phyloP scores from a whole-genome alignment of 2,888 invertebrate genomes.

The Eristalinus aeneus region DNA sequence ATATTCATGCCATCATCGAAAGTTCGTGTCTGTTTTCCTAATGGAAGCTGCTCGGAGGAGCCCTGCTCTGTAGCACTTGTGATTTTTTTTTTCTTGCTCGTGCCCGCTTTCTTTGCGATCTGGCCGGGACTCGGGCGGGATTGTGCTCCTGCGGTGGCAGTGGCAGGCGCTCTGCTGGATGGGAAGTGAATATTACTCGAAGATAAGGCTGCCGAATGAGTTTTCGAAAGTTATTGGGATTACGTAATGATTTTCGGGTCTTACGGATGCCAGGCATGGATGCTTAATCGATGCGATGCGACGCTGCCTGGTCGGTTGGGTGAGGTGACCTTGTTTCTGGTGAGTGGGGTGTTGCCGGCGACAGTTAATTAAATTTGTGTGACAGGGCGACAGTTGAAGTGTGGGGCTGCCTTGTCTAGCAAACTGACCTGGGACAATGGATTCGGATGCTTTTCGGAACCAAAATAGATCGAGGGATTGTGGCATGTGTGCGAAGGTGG shows the following conservation, averaged over 20 bases:
- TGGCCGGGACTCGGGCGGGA: not conserved
- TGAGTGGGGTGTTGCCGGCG: not conserved
- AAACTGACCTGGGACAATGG: not conserved
- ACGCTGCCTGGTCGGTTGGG: not conserved
- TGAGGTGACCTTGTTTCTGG: not conserved
- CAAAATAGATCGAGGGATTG: too few species aligned
- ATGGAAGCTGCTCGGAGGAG: conserved; percentile 32
- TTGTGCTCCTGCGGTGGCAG: conserved; percentile 13
- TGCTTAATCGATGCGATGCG: not conserved
- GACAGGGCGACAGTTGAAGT: not conserved
- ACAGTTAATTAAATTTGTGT: not conserved
- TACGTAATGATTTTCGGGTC: not conserved
- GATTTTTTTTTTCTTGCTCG: not conserved
- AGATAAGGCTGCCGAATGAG: not conserved
- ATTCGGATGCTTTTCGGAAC: too few species aligned
- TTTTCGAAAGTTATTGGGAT: conserved; percentile 5
- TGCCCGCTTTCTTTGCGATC: not conserved
- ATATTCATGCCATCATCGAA: conserved; percentile 68
- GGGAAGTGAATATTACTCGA: conserved; percentile 23
- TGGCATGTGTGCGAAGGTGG: too few species aligned
- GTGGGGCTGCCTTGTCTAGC: not conserved
- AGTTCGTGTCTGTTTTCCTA: conserved; percentile 68
- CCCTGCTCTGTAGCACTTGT: not conserved
- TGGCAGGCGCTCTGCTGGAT: not conserved
- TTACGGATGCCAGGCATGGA: not conserved